These are phyloP conservation scores for Stenoptilia bipunctidactyla DNA, from an alignment of 2,888 invertebrate species.

Conservation along the genomic window DNA sequence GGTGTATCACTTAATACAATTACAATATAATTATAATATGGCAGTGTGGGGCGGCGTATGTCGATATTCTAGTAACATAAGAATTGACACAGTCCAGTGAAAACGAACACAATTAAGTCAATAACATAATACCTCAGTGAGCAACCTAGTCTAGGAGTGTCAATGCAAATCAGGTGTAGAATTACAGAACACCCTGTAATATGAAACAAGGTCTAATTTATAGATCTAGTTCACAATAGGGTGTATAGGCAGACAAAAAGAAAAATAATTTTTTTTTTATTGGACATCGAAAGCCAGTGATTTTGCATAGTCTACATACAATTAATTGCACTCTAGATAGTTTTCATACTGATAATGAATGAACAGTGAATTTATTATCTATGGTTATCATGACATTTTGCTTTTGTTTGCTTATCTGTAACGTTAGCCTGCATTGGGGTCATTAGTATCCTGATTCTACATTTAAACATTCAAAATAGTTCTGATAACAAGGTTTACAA, in stretches of 20 bases:
- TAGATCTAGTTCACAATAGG: conserved; percentile 59
- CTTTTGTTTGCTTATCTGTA: conserved; percentile 21
- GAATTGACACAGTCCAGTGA: conserved; percentile 76
- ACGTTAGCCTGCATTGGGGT: conserved; percentile 15
- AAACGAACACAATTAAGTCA: conserved; percentile 47
- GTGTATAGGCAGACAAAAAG: conserved; percentile 25
- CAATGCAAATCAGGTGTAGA: conserved; percentile 47
- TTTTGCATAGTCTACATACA: conserved; percentile 20
- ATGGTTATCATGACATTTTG: conserved; percentile 20
- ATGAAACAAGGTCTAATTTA: conserved; percentile 60
- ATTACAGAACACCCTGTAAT: conserved; percentile 44
- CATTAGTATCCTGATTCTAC: conserved; percentile 12
- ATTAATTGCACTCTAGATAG: conserved; percentile 14
- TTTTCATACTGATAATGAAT: neutral
- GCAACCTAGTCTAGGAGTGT: conserved; percentile 35
- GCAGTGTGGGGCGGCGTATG: conserved; percentile 68
- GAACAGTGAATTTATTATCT: conserved; percentile 6
- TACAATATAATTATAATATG: conserved; percentile 31
- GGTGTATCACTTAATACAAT: conserved; percentile 32
- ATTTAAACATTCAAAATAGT: no score
- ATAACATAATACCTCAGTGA: conserved; percentile 27
- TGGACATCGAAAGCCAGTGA: conserved; percentile 32
- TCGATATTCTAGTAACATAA: conserved; percentile 74
- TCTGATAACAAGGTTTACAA: no score
- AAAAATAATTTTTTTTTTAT: conserved; percentile 27